Percentiles rank a stretch among this genome's conserved stretches.
These are phyloP conservation scores for Tetrapedia diversipes DNA, from an alignment of 2,888 invertebrate genomes.

Conservation along the genomic window DNA sequence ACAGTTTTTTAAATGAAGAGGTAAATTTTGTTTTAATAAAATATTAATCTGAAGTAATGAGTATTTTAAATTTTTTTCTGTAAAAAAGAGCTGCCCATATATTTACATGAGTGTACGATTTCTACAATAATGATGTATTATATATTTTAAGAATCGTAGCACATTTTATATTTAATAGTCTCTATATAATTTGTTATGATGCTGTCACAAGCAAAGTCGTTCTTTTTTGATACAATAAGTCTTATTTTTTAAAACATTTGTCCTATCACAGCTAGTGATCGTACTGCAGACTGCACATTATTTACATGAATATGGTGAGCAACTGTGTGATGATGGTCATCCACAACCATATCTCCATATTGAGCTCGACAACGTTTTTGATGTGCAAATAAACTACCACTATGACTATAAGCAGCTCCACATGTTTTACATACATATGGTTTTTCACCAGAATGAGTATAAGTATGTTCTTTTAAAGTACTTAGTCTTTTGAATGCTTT, in stretches of 20 bases:
- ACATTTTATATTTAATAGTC: constrained; percentile 10
- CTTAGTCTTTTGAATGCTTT: constrained; percentile 81
- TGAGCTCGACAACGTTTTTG: constrained; percentile 81
- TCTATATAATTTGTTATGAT: constrained; percentile 23
- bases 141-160: constrained; percentile 25
- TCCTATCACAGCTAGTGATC: constrained; percentile 80
- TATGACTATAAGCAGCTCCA: constrained; percentile 81
- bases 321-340: constrained; percentile 76
- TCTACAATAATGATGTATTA: constrained; percentile 37
- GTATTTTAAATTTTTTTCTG: constrained; percentile 47
- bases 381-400: constrained; percentile 81
- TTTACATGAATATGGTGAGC: constrained; percentile 80
- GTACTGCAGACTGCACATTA: constrained; percentile 79
- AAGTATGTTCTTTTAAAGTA: constrained; percentile 81
- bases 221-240: constrained; percentile 5
- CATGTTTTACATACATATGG: constrained; percentile 82
- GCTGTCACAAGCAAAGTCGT: constrained; percentile 25
- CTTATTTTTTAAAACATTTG: constrained; percentile 76
- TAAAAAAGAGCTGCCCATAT: constrained; percentile 50
- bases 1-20: neutral
- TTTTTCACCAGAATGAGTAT: constrained; percentile 81
- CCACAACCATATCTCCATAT: constrained; percentile 78
- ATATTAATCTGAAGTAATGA: constrained; percentile 44
- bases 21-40: constrained; percentile 40
- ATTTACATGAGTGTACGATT: constrained; percentile 58